These are phyloP conservation scores for Aix galericulata DNA, from an alignment of 2,113 vertebrate genomes.

Conservation along the genomic window DNA sequence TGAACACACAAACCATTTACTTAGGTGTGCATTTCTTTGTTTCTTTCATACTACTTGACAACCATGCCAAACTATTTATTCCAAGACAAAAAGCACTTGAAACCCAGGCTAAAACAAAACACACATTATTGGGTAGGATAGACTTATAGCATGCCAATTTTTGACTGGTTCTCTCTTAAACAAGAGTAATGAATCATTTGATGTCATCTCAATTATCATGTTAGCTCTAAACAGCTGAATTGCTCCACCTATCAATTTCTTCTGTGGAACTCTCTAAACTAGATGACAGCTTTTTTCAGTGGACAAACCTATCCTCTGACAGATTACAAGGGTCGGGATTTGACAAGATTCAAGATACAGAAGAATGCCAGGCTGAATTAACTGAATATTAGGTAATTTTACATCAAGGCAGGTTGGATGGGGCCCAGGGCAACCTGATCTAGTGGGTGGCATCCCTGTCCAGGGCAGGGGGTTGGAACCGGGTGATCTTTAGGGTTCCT, in stretches of 20 bases:
- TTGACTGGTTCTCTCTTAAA: constrained; percentile 41
- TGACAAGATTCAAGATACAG: neutral
- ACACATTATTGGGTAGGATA: neutral
- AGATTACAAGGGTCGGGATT: neutral
- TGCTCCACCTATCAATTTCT: neutral
- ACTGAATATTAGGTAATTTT: neutral
- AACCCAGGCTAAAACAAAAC: constrained; percentile 19
- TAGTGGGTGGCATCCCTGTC: no score
- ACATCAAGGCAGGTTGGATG: no score
- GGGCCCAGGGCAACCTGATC: no score
- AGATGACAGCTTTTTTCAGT: neutral
- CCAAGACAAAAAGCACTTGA: neutral
- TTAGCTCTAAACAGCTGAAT: neutral
- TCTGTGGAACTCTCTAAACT: neutral
- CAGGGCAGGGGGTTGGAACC: no score
- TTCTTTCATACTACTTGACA: neutral
- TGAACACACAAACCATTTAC: neutral
- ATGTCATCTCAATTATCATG: constrained; percentile 32
- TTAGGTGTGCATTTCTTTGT: neutral
- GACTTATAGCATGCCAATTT: constrained; percentile 25
- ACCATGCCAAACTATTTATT: neutral
- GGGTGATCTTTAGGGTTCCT: no score
- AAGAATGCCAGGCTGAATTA: neutral
- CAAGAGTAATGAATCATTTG: constrained; percentile 9
- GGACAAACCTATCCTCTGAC: neutral